Evolutionary conservation across 1,140 invertebrate genomes (phyloP).

Genomic region (Cotesia typhae): DNA sequence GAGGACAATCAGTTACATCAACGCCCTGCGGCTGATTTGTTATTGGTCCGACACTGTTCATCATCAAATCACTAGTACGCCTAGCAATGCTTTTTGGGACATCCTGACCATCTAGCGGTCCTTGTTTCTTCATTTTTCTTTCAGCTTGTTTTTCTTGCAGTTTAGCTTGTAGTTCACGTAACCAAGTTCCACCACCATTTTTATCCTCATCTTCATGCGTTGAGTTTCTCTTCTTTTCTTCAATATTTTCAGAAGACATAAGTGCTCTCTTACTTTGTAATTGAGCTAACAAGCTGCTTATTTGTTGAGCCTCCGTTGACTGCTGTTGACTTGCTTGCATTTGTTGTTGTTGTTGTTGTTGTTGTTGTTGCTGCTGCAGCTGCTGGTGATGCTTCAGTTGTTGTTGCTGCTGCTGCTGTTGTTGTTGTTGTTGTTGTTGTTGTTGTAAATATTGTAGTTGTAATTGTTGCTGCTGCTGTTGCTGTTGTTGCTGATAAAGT

Average conservation of each 20-base stretch:
- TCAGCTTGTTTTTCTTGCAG: slow-evolving; percentile 82
- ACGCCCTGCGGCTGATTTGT: slow-evolving; percentile 38
- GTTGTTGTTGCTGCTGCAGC: slow-evolving; percentile 48
- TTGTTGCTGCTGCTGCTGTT: slow-evolving; percentile 47
- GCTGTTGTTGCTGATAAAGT: slow-evolving; percentile 59
- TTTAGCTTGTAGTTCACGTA: slow-evolving; percentile 81
- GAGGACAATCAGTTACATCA: slow-evolving; percentile 58
- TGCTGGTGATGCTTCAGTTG: slow-evolving; percentile 43
- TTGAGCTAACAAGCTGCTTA: slow-evolving; percentile 74
- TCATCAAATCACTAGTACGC: slow-evolving; percentile 60
- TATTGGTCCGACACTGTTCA: slow-evolving; percentile 49
- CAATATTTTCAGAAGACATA: slow-evolving; percentile 63
- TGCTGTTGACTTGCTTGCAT: slow-evolving; percentile 42
- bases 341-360: slow-evolving; percentile 51
- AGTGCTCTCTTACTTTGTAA: slow-evolving; percentile 80
- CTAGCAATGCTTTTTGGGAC: slow-evolving; percentile 53
- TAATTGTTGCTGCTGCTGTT: slow-evolving; percentile 51
- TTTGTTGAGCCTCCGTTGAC: slow-evolving; percentile 54
- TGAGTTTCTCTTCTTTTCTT: slow-evolving; percentile 46
- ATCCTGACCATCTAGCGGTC: slow-evolving; percentile 50
- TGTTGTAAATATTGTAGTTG: slow-evolving; percentile 53
- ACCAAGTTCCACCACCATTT: slow-evolving; percentile 72
- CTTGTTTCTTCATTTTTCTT: slow-evolving; percentile 68
- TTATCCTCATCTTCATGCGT: slow-evolving; percentile 55
- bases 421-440: slow-evolving; percentile 53